Conservation (phyloP, 2,113 vertebrate genomes). For the Tragelaphus imberbis region DNA sequence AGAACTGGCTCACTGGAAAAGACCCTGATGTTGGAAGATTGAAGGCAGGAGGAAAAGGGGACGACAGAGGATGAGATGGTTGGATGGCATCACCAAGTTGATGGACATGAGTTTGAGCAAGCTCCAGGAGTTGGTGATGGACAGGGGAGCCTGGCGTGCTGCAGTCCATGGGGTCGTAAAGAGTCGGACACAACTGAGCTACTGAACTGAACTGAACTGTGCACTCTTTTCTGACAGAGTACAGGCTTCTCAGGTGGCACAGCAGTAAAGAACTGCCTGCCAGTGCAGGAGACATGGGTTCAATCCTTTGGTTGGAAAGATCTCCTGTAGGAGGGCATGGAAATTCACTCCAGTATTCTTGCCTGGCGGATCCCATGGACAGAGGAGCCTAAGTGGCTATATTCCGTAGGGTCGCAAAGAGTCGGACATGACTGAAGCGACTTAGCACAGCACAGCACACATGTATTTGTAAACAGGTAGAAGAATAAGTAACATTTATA, state of each 20-base stretch:
- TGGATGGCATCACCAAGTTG: not conserved
- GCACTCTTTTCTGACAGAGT: not conserved
- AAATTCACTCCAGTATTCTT: not conserved
- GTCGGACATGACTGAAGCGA: fast-evolving
- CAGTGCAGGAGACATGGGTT: fast-evolving
- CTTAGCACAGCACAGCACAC: not conserved
- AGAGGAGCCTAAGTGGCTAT: not conserved
- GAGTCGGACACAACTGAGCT: not conserved
- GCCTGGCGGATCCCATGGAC: not conserved
- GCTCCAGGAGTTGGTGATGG: not conserved
- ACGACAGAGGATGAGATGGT: not conserved
- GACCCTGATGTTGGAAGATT: not conserved
- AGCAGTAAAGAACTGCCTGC: not conserved
- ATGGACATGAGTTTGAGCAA: not conserved
- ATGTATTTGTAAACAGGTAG: not conserved
- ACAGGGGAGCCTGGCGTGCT: not conserved
- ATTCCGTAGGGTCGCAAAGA: not conserved
- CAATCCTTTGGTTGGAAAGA: not conserved
- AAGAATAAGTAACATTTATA: not conserved
- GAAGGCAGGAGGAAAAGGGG: not conserved
- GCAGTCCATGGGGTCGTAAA: not conserved
- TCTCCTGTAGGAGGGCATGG: not conserved
- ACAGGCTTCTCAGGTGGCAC: not conserved
- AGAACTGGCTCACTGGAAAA: not conserved
- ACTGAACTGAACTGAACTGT: not conserved